phyloP scores from a whole-genome alignment of 2,113 vertebrate species.

The Lichenostomus cassidix region DNA sequence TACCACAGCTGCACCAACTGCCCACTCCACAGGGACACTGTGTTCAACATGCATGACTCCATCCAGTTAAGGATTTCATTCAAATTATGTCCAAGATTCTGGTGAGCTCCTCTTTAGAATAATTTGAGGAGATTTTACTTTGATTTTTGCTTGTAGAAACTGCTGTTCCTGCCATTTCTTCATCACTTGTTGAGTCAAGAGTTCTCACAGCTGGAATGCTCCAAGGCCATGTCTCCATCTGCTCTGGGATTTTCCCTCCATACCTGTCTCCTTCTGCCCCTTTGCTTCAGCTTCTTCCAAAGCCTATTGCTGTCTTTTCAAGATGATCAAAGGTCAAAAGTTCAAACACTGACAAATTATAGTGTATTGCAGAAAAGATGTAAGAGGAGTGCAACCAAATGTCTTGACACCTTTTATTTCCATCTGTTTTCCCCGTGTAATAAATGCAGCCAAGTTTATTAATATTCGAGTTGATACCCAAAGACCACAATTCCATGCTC shows the following conservation, averaged over 20 bases:
- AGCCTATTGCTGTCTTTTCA: neutral
- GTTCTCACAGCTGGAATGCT: neutral
- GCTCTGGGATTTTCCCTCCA: neutral
- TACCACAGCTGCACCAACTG: neutral
- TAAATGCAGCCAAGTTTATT: neutral
- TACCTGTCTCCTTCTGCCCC: neutral
- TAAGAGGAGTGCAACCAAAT: neutral
- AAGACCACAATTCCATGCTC: neutral
- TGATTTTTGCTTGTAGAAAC: neutral
- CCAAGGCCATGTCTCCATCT: accelerated
- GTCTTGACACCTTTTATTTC: neutral
- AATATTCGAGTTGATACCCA: neutral
- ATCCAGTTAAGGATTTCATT: neutral
- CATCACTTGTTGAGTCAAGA: neutral
- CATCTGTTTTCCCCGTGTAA: neutral
- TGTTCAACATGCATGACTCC: neutral
- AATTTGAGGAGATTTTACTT: neutral
- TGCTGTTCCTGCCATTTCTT: neutral
- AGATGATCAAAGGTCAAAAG: neutral
- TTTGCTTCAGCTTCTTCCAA: neutral
- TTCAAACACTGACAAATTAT: neutral
- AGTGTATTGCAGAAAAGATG: neutral
- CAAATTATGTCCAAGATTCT: neutral
- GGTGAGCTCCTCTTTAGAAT: neutral
- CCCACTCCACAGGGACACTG: neutral